Conservation (phyloP, 2,888 invertebrate genomes). For the Nesidiocoris tenuis region DNA sequence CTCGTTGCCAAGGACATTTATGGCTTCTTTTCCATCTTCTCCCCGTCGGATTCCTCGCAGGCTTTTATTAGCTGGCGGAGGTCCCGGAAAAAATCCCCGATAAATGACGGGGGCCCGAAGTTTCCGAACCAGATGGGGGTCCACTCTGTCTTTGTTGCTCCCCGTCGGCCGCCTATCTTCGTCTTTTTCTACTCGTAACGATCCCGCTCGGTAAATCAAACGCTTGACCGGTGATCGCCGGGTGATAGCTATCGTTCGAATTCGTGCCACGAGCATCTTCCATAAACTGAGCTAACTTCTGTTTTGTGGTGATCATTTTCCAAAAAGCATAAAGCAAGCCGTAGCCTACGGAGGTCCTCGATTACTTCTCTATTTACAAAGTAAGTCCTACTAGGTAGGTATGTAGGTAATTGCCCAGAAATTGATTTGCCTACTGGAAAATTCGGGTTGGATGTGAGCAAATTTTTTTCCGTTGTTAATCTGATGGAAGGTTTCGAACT, state of each 20-base stretch:
- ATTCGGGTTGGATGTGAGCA: too few relatives aligned
- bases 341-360: too few relatives aligned
- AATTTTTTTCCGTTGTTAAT: too few relatives aligned
- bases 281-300: too few relatives aligned
- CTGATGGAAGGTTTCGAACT: too few relatives aligned
- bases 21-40: not conserved
- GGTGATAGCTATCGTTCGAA: not conserved
- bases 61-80: not conserved
- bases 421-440: too few relatives aligned
- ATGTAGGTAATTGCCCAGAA: too few relatives aligned
- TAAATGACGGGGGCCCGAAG: not conserved
- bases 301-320: too few relatives aligned
- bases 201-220: not conserved
- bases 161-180: not conserved
- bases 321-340: too few relatives aligned
- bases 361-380: too few relatives aligned
- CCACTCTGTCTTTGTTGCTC: not conserved
- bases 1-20: not conserved
- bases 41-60: not conserved
- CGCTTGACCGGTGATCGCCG: not conserved
- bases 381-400: too few relatives aligned
- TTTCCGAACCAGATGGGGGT: not conserved
- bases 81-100: not conserved
- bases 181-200: not conserved
- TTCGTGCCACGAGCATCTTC: too few relatives aligned